phyloP scores from a whole-genome alignment of 2,797 vertebrate species.

The Acanthis flammea region DNA sequence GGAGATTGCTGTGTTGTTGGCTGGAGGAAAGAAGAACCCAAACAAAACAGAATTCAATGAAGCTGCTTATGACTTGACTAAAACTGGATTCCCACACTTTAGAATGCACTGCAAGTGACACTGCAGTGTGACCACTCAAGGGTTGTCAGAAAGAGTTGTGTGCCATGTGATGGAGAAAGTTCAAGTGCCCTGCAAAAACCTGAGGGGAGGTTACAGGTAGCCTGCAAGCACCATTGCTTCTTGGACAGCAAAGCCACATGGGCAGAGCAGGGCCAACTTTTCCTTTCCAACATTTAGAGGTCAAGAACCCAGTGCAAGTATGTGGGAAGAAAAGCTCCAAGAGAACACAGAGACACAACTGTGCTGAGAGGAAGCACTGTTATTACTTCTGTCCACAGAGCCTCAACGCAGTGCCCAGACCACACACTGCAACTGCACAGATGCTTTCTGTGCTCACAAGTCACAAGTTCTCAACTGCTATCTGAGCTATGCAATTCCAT shows the following conservation, averaged over 20 bases:
- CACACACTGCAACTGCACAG: not conserved
- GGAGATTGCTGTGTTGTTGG: conserved; percentile 96
- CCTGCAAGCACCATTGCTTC: not conserved
- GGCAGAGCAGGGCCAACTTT: not conserved
- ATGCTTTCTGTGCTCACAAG: not conserved
- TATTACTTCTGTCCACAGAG: not conserved
- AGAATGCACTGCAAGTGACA: not conserved
- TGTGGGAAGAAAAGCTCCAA: not conserved
- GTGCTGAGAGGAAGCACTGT: not conserved
- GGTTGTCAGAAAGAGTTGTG: not conserved
- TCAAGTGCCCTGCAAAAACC: not conserved
- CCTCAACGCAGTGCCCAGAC: not conserved
- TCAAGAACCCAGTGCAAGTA: not conserved
- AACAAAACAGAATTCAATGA: not conserved
- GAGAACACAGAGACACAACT: not conserved
- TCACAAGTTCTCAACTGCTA: not conserved
- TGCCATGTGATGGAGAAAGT: accelerated
- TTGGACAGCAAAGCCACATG: not conserved
- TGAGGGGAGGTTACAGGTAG: not conserved
- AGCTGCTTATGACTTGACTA: not conserved
- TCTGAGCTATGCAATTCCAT: not conserved
- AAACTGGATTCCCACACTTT: not conserved
- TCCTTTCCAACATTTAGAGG: not conserved
- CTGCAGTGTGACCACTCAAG: not conserved
- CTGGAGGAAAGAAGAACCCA: conserved; percentile 59